Evolutionary conservation across 2,888 invertebrate species (phyloP), one percentile per base, ranked within the genome.

Genomic region (Cheilosia vulpina): DNA sequence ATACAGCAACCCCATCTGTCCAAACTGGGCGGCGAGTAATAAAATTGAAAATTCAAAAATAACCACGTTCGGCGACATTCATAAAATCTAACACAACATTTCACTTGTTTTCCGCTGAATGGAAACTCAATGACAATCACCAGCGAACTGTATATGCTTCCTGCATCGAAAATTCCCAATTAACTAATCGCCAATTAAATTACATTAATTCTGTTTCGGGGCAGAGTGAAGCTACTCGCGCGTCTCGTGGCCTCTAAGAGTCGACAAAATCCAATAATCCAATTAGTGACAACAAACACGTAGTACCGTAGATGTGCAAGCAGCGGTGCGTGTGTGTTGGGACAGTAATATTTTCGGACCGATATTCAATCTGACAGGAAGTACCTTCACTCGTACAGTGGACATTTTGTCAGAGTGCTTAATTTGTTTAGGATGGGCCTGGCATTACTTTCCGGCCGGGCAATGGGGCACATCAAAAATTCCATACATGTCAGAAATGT

Each of bases 231-330:
- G 6, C 13, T 24, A 24, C 5, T 17, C 17, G 17, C 13, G 11
- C 21, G 52, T 24, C 52, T 53, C 50, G 17, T 58, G 34, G 21
- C 68, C 63, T 38, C 13, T 55, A 58, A 52, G 81, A 81, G 63
- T 75, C 60, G 52, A 41, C 21, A 17, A 17, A 45, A 50, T 38
- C 13, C 38, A 11, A 34, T 47, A 76, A 76, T 65, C 71, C 65
- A 82, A 82, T 82, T 82, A 82, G 60, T 45, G 71, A 82, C 65
- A 77, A 82, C 76, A 76, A 65, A 77, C 82, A 82, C 71, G 82
- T 82, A 38, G 24, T 52, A 27, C 65, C 58, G 66, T 77, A 57
- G 63, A 69, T 75, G 57, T 63, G 75, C 71, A 71, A 65, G 27
- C 43, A 47, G 27, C 57, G 43, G 53, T 73, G 53, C 47, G 45